Evolutionary conservation across 2,797 vertebrate genomes (phyloP).

Genomic region (Enteromius trimaculatus): DNA sequence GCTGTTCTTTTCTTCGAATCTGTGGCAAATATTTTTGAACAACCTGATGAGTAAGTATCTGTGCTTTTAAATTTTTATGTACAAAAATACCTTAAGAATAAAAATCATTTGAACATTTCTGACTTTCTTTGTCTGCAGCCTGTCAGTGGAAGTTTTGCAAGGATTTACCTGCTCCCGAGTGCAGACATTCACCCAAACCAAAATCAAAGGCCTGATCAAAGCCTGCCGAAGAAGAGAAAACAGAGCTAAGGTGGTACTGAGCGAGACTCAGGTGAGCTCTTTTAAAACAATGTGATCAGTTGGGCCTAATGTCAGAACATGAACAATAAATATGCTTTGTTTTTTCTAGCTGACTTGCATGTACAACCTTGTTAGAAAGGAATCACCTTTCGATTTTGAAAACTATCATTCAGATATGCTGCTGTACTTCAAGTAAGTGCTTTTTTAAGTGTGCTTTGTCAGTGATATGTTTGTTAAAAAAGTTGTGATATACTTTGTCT

Average conservation of each 20-base stretch:
- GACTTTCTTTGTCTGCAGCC: conserved; percentile 25
- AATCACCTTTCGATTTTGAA: conserved; percentile 29
- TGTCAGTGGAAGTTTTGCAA: conserved; percentile 55
- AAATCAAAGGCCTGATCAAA: conserved; percentile 36
- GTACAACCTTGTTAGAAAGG: conserved; percentile 47
- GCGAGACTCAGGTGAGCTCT: conserved; percentile 52
- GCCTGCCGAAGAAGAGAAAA: conserved; percentile 30
- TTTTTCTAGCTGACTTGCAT: conserved; percentile 57
- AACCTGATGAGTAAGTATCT: conserved; percentile 52
- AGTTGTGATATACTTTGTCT: background rate
- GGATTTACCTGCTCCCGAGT: conserved; percentile 57
- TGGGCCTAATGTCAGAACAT: background rate
- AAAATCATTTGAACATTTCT: too few relatives aligned
- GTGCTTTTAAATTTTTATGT: background rate
- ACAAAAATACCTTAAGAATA: conserved; percentile 12
- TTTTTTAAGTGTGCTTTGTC: background rate
- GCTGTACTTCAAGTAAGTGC: conserved; percentile 58
- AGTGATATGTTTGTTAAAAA: background rate
- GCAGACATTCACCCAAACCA: background rate
- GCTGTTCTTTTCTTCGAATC: conserved; percentile 56
- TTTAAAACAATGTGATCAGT: background rate
- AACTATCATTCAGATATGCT: conserved; percentile 57
- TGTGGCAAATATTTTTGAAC: conserved; percentile 14
- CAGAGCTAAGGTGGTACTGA: conserved; percentile 39
- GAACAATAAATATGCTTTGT: background rate